Percentiles rank a stretch among this genome's conserved stretches.
These are phyloP conservation scores for Poeciliopsis turrubarensis DNA, from an alignment of 2,113 vertebrate genomes.

Conservation along the genomic window DNA sequence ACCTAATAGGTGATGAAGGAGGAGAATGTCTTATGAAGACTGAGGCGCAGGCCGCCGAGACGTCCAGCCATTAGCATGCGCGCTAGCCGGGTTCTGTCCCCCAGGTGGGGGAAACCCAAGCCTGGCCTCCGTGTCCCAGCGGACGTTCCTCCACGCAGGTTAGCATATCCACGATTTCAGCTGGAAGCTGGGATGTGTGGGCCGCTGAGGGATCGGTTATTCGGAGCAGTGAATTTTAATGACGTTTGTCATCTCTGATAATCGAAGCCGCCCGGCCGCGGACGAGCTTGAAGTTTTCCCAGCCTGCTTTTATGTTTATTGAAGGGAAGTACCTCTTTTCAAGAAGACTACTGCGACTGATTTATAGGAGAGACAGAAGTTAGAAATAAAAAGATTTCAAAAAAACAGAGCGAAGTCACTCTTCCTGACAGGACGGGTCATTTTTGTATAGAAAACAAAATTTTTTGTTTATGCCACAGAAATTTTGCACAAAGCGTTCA, in stretches of 20 bases:
- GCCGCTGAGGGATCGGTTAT: slow-evolving; percentile 70
- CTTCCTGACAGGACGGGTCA: too few species aligned
- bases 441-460: too few species aligned
- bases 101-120: slow-evolving; percentile 68
- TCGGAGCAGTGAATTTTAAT: slow-evolving; percentile 66
- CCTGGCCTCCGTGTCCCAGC: slow-evolving; percentile 55
- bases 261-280: slow-evolving; percentile 41
- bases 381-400: slow-evolving; percentile 28
- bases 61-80: slow-evolving; percentile 74
- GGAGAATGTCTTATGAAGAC: slow-evolving; percentile 55
- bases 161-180: slow-evolving; percentile 58
- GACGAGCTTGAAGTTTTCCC: slow-evolving; percentile 58
- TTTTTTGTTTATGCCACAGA: too few species aligned
- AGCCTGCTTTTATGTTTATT: slow-evolving; percentile 59
- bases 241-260: slow-evolving; percentile 74
- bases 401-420: not conserved
- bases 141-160: slow-evolving; percentile 55
- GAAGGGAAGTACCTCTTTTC: slow-evolving; percentile 60
- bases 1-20: slow-evolving; percentile 75
- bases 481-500: too few species aligned
- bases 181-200: slow-evolving; percentile 38
- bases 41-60: slow-evolving; percentile 35
- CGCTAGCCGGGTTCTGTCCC: slow-evolving; percentile 69
- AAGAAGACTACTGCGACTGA: slow-evolving; percentile 17
- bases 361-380: slow-evolving; percentile 8